Evolutionary conservation across 2,888 invertebrate genomes (phyloP), one percentile per base, ranked within the genome.

Genomic region (Drosophila neutralis): DNA sequence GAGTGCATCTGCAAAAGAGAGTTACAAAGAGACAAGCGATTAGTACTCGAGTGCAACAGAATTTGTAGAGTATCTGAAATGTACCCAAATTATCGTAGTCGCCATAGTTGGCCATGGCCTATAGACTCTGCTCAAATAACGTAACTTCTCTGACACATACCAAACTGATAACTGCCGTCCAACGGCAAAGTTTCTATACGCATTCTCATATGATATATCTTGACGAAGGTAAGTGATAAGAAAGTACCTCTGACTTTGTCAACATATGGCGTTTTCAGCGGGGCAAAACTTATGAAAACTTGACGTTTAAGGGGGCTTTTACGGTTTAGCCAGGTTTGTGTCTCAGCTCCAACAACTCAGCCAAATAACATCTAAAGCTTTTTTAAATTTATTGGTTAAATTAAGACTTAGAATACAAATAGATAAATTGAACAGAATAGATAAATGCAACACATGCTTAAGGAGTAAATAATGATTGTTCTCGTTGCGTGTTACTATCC

Each of bases 1-100:
- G 82, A 99, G 94, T 74, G 98, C 98, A 95, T 99, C 99, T 99
- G 95, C 18, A 87, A 81, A 6, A 80, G 3, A 51, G 15, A 52
- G 15, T 21, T 11, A 1, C 7, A 40, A 42, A 31, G 2, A 45
- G 5, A 38, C 18, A 35, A 10, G 18, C n/a, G 36, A 27, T 24
- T 3, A 78, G 1, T 53, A n/a, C 7, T 8, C 6, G 21, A 21
- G 1, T 36, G 35, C 5, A 45, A 29, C 2, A 29, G 0, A 27
- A 24, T n/a, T 15, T 2, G 7, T 13, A 10, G 1, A 29, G n/a
- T 10, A 48, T 31, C 38, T 48, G 7, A 18, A 29, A 49, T 33
- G 68, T 84, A 92, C 92, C 87, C 60, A 92, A 77, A 84, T 92
- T 92, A 68, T 92, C 92, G 76, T 92, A 92, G 81, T 92, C 92